phyloP scores from a whole-genome alignment of 1,140 invertebrate species.

The Vollenhovia emeryi region DNA sequence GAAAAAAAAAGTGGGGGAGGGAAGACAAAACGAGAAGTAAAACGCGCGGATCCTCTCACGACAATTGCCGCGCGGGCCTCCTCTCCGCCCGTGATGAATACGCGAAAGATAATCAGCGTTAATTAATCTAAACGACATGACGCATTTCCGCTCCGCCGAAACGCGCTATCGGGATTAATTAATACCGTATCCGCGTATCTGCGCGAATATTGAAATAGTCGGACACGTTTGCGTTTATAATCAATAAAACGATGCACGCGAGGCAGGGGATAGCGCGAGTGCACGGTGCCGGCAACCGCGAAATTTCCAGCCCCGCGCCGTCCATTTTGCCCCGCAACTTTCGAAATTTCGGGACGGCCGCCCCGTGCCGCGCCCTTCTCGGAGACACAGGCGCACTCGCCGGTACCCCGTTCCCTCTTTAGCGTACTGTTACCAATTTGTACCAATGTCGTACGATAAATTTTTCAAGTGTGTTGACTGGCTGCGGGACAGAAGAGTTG shows the following conservation, averaged over 20 bases:
- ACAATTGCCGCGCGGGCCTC: constrained; percentile 9
- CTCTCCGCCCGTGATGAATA: constrained; percentile 4
- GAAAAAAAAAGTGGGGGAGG: constrained; percentile 47
- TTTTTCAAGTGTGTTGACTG: too few species aligned
- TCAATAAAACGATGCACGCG: constrained; percentile 53
- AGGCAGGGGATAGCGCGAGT: constrained; percentile 1
- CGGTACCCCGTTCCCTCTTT: too few species aligned
- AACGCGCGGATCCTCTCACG: not conserved
- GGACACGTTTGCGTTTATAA: constrained; percentile 52
- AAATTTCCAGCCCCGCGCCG: not conserved
- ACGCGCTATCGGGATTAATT: constrained; percentile 41
- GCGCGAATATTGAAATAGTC: constrained; percentile 54
- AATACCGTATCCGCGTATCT: constrained; percentile 37
- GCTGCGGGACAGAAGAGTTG: too few species aligned
- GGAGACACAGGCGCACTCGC: too few species aligned
- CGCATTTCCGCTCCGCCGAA: constrained; percentile 34
- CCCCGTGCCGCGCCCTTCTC: not conserved
- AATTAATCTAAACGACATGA: constrained; percentile 33
- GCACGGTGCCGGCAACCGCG: not conserved
- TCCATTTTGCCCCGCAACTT: not conserved
- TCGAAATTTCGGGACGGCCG: not conserved
- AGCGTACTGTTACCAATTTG: too few species aligned
- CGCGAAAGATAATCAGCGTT: constrained; percentile 16
- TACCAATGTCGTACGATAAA: too few species aligned
- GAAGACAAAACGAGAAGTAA: not conserved